Evolutionary conservation across 1,140 invertebrate genomes (phyloP), one percentile per base, ranked within the genome.

Genomic region (Asobara japonica): DNA sequence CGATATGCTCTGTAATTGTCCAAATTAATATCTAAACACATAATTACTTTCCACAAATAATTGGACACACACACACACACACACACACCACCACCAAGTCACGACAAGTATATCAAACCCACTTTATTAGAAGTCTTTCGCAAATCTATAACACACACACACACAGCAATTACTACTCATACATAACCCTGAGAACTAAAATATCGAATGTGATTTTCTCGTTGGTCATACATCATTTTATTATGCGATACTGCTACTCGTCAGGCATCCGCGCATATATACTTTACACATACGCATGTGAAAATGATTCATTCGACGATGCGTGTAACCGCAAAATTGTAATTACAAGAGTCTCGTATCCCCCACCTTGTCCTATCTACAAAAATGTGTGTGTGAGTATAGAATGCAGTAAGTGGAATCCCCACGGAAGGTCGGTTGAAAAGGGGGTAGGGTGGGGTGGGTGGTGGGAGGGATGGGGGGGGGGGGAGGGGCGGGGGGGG

Each of bases 201-300:
- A 62, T 66, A 56, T 68, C 69, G 30, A 64, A 62, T 70, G 69
- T 13, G 6, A 36, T 41, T 33, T 27, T 71, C 69, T 64, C 73
- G 36, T 29, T 41, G 48, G 48, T 56, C 16, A 75, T 75, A 67
- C 64, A 75, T 75, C 74, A 75, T 75, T 73, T 73, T 64, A 75
- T 75, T 75, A 73, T 73, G 51, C 36, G 48, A 45, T 33, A 25
- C 18, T 16, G 27, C 20, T 27, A 10, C 51, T 18, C 51, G 38
- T 30, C 22, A 41, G n/a, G 4, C 48, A 22, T 27, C 18, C 36
- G 38, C 61, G 36, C 36, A 30, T 67, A 65, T 64, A 30, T 36
- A 64, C n/a, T 30, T 30, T 3, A 13, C 20, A 33, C 51, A 30
- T 60, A 38, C 18, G 33, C 20, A 65, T 48, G 31, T 62, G 31